Conservation (phyloP, 2,888 invertebrate genomes). For the Imbricaverruca yamaguchii region DNA sequence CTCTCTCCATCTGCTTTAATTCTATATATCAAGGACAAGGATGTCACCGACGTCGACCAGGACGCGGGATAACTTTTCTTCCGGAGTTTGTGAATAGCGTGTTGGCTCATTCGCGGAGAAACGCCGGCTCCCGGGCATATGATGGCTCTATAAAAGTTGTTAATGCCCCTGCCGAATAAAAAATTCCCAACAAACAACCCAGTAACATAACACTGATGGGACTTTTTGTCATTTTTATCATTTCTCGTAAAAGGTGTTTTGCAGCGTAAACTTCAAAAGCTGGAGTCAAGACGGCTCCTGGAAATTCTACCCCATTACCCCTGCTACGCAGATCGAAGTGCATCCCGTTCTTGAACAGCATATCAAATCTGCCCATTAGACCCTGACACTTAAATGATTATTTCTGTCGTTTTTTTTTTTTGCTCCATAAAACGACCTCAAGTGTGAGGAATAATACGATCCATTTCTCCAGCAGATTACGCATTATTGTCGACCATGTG, state of each 20-base stretch:
- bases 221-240: neutral
- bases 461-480: conserved; percentile 14
- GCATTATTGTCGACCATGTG: neutral
- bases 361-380: conserved; percentile 4
- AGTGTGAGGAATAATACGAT: conserved; percentile 16
- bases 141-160: conserved; percentile 1
- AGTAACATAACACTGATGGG: neutral
- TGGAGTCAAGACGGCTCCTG: neutral
- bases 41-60: too few relatives aligned
- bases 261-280: neutral
- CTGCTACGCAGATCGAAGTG: neutral
- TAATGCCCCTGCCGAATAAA: neutral
- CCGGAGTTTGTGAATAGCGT: too few relatives aligned
- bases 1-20: too few relatives aligned
- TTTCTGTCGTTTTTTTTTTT: neutral
- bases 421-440: conserved; percentile 8
- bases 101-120: too few relatives aligned
- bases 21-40: too few relatives aligned
- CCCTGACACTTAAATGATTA: conserved; percentile 16
- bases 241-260: conserved; percentile 17
- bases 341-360: neutral
- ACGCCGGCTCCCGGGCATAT: too few relatives aligned
- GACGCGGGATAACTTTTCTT: too few relatives aligned
- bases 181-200: neutral
- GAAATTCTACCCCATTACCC: neutral